Percentiles rank a stretch among this genome's conserved stretches.
These are phyloP conservation scores for Ailurus styani DNA, from an alignment of 2,113 vertebrate species.

Conservation along the genomic window DNA sequence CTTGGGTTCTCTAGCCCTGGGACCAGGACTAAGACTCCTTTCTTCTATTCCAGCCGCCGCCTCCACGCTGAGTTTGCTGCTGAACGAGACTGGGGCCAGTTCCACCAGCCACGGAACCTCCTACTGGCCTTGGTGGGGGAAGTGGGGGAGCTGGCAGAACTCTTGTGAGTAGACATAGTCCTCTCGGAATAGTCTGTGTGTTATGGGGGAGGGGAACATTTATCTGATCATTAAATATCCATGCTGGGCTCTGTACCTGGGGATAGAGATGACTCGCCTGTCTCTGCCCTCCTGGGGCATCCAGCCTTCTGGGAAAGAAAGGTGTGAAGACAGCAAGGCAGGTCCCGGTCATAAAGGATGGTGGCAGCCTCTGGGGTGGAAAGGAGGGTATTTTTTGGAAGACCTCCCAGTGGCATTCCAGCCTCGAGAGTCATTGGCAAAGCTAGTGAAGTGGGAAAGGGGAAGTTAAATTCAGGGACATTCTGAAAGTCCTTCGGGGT, in stretches of 20 bases:
- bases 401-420: neutral
- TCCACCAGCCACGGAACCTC: conserved; percentile 91
- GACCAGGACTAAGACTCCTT: neutral
- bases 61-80: conserved; percentile 89
- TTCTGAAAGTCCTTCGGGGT: neutral
- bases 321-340: neutral
- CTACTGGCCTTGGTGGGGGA: conserved; percentile 92
- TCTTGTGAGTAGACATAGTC: conserved; percentile 82
- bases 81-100: conserved; percentile 91
- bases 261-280: neutral
- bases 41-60: conserved; percentile 73
- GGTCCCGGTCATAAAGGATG: neutral
- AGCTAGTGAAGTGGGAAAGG: neutral
- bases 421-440: neutral
- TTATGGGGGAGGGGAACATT: neutral
- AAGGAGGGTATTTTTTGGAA: neutral
- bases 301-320: neutral
- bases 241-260: neutral
- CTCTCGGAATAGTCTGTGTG: neutral
- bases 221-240: neutral
- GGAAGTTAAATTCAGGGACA: neutral
- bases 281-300: neutral
- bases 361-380: neutral
- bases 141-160: conserved; percentile 91
- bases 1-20: neutral